Evolutionary conservation across 2,888 invertebrate species (phyloP).

Genomic region (Drosophila borealis): DNA sequence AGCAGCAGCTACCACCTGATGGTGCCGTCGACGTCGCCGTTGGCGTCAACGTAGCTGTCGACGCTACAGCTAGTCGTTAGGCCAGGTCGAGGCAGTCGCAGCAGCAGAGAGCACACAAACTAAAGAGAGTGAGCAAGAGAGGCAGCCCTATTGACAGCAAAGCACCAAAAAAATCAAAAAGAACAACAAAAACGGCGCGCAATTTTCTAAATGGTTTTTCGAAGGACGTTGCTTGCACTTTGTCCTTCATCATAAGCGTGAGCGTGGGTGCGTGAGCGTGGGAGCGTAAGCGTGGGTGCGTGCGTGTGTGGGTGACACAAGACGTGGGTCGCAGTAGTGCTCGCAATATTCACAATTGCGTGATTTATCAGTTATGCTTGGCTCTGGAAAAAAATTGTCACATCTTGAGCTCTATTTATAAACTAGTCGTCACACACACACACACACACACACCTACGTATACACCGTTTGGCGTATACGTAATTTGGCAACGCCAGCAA

Average conservation of each 20-base stretch:
- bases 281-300: not conserved
- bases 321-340: slow-evolving; percentile 5
- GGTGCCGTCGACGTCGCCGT: slow-evolving; percentile 25
- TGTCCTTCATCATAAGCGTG: slow-evolving; percentile 1
- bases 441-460: not conserved
- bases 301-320: slow-evolving; percentile 2
- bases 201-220: slow-evolving; percentile 27
- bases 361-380: slow-evolving; percentile 48
- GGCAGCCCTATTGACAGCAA: slow-evolving; percentile 1
- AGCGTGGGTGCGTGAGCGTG: not conserved
- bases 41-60: slow-evolving; percentile 11
- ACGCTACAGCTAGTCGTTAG: slow-evolving; percentile 48
- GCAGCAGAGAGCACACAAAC: slow-evolving; percentile 16
- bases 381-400: slow-evolving; percentile 48
- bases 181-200: slow-evolving; percentile 33
- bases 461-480: slow-evolving; percentile 34
- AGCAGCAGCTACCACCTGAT: slow-evolving; percentile 54
- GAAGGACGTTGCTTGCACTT: slow-evolving; percentile 31
- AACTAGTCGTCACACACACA: slow-evolving; percentile 41
- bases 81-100: slow-evolving; percentile 55
- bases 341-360: slow-evolving; percentile 21
- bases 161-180: slow-evolving; percentile 5
- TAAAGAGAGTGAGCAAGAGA: not conserved
- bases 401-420: slow-evolving; percentile 58
- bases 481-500: slow-evolving; percentile 36